phyloP scores from a whole-genome alignment of 2,888 invertebrate species.

The Caenorhabditis sp. region DNA sequence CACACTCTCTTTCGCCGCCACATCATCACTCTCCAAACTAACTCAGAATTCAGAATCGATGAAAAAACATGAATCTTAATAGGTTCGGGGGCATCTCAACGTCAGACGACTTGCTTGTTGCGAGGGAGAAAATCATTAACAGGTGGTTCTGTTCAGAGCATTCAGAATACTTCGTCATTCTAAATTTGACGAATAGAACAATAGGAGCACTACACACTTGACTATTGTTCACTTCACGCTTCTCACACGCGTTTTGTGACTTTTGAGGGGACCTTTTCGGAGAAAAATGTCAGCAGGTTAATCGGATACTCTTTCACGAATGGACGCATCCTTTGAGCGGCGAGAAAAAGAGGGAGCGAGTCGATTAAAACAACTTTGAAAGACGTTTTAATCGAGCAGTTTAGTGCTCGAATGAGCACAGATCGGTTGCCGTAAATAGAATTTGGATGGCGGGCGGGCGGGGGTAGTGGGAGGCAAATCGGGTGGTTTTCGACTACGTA shows the following conservation, averaged over 20 bases:
- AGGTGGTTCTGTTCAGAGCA: neutral
- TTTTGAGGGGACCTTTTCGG: constrained; percentile 3
- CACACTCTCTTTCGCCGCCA: neutral
- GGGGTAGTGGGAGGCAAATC: neutral
- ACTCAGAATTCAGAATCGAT: neutral
- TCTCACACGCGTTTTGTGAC: too few species aligned
- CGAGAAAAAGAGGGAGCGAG: neutral
- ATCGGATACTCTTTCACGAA: constrained; percentile 27
- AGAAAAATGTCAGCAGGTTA: constrained; percentile 16
- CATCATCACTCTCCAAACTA: neutral
- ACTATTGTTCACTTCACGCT: too few species aligned
- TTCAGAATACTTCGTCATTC: neutral
- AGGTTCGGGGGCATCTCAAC: neutral
- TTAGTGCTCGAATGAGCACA: constrained; percentile 37
- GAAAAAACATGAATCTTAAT: neutral
- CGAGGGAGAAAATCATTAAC: neutral
- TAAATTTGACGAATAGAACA: neutral
- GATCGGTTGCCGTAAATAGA: constrained; percentile 27
- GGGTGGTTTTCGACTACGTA: constrained; percentile 34
- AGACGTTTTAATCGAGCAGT: constrained; percentile 7
- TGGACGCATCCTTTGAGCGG: constrained; percentile 5
- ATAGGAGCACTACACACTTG: too few species aligned
- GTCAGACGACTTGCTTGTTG: neutral
- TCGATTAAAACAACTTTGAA: constrained; percentile 36
- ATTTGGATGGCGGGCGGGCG: constrained; percentile 6